Evolutionary conservation across 2,888 invertebrate species (phyloP).

Genomic region (Catonia carolina): DNA sequence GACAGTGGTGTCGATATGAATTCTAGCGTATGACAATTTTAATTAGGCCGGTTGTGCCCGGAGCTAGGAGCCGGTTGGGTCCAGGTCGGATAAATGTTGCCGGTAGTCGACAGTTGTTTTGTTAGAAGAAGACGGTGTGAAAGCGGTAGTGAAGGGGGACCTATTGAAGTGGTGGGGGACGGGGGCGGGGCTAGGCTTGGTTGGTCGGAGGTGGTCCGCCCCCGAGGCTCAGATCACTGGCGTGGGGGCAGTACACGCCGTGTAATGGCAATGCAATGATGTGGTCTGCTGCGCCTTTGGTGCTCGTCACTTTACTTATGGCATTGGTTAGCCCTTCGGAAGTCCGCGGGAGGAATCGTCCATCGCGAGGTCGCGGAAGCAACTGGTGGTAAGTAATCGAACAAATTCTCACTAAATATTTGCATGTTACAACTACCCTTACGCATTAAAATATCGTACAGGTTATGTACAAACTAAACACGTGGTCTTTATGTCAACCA

Average conservation of each 20-base stretch:
- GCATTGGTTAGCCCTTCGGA: conserved; percentile 47
- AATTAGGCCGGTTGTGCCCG: no score
- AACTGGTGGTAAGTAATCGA: conserved; percentile 78
- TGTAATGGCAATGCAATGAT: conserved; percentile 22
- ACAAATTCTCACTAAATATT: conserved; percentile 9
- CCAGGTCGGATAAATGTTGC: no score
- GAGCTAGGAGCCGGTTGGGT: no score
- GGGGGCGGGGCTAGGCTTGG: conserved; percentile 40
- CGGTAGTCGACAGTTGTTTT: background rate
- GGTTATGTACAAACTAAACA: background rate
- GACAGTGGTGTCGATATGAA: no score
- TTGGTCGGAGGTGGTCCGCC: conserved; percentile 38
- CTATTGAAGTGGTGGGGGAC: conserved; percentile 7
- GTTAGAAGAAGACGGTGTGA: background rate
- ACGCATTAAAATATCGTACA: no score
- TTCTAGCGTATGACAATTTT: no score
- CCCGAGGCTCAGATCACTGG: conserved; percentile 31
- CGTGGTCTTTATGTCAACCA: background rate
- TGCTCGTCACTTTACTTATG: conserved; percentile 44
- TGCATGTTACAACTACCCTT: background rate
- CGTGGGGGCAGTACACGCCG: conserved; percentile 19
- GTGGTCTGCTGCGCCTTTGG: conserved; percentile 36
- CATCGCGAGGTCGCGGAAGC: conserved; percentile 74
- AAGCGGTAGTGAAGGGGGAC: conserved; percentile 20
- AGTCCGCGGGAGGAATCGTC: conserved; percentile 49